These are phyloP conservation scores for Zeuzera pyrina DNA, from an alignment of 2,888 invertebrate genomes.

Conservation along the genomic window DNA sequence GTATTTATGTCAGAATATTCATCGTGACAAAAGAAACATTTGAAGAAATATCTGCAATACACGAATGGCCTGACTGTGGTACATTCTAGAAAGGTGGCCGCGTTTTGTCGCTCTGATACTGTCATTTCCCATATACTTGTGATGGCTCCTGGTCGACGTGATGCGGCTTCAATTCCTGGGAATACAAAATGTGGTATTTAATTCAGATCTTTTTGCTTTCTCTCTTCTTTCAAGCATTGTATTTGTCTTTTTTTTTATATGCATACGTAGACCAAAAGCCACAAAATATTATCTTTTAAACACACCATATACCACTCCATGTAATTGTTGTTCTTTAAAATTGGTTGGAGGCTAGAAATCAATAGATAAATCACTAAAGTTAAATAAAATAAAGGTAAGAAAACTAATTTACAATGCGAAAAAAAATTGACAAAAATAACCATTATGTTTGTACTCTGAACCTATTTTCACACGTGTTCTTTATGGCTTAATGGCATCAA, in stretches of 20 bases:
- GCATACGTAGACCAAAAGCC: too few relatives aligned
- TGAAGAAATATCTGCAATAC: conserved; percentile 48
- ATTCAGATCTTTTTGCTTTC: neutral
- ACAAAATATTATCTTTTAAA: neutral
- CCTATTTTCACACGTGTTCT: too few relatives aligned
- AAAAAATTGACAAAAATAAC: too few relatives aligned
- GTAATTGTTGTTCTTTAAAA: neutral
- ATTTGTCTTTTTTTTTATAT: too few relatives aligned
- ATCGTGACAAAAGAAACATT: conserved; percentile 49
- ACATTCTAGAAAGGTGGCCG: conserved; percentile 35
- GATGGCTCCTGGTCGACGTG: conserved; percentile 30
- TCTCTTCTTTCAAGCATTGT: neutral
- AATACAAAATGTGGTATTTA: conserved; percentile 18
- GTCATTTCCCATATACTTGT: conserved; percentile 54
- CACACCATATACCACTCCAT: neutral
- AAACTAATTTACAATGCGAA: too few relatives aligned
- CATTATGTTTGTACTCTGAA: too few relatives aligned
- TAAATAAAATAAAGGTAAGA: too few relatives aligned
- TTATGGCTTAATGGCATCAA: too few relatives aligned
- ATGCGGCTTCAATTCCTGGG: conserved; percentile 25
- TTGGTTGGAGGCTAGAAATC: neutral
- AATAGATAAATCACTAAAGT: neutral
- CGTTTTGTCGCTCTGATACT: conserved; percentile 46
- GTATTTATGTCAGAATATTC: conserved; percentile 36
- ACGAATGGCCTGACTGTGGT: conserved; percentile 44